Percentiles rank a stretch among this genome's conserved stretches.
These are phyloP conservation scores for Menidia beryllina DNA, from an alignment of 2,113 vertebrate species.

Conservation along the genomic window DNA sequence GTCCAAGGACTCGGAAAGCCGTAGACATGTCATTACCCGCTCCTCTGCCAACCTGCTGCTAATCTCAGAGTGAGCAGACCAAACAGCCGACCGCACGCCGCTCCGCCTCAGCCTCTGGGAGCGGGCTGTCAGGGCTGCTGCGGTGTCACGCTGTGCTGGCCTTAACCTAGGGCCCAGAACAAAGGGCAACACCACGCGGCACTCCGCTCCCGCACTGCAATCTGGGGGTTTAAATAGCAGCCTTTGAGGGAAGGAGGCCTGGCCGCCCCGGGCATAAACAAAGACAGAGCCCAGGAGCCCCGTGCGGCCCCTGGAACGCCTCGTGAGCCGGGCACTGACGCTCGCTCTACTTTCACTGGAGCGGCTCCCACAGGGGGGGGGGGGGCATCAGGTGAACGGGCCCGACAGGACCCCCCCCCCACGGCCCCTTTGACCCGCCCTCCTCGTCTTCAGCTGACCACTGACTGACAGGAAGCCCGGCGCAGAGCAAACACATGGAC, in stretches of 20 bases:
- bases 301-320: constrained; percentile 36
- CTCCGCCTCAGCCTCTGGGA: constrained; percentile 72
- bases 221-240: constrained; percentile 75
- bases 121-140: constrained; percentile 46
- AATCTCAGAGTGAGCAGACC: constrained; percentile 74
- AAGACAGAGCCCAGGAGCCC: constrained; percentile 44
- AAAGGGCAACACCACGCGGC: constrained; percentile 62
- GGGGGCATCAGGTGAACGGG: constrained; percentile 70
- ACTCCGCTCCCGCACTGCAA: constrained; percentile 49
- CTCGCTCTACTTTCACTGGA: constrained; percentile 36
- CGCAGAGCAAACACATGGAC: constrained; percentile 48
- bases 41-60: constrained; percentile 74
- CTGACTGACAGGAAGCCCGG: constrained; percentile 48
- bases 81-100: constrained; percentile 76
- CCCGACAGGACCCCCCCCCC: constrained; percentile 57
- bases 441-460: constrained; percentile 50
- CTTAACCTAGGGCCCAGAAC: constrained; percentile 62
- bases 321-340: constrained; percentile 29
- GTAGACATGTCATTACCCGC: constrained; percentile 79
- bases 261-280: constrained; percentile 51
- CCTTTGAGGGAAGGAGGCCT: constrained; percentile 53
- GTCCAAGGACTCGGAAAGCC: constrained; percentile 70
- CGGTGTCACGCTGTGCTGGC: constrained; percentile 62
- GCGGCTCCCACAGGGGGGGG: constrained; percentile 40
- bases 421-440: constrained; percentile 68